phyloP scores from a whole-genome alignment of 2,113 vertebrate species.

The Loxodonta africana region DNA sequence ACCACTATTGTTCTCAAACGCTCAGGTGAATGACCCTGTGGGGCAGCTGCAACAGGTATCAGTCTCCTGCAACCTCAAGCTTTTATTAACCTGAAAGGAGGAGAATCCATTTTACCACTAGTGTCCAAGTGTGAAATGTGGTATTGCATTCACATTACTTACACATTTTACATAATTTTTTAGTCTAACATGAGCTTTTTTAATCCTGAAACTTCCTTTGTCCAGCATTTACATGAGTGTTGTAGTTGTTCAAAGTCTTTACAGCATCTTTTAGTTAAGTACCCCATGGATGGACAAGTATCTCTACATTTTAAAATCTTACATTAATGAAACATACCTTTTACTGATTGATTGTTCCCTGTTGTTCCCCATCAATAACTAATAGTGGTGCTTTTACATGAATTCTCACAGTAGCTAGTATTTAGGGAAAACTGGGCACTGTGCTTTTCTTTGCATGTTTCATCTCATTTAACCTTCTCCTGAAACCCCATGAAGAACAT shows the following conservation, averaged over 20 bases:
- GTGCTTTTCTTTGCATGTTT: background rate
- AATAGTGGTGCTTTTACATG: background rate
- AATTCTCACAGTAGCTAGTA: background rate
- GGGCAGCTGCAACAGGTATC: conserved; percentile 2
- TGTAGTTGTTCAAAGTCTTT: background rate
- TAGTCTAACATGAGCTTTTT: background rate
- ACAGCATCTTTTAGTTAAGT: background rate
- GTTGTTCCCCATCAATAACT: background rate
- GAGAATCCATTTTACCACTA: background rate
- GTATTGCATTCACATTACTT: background rate
- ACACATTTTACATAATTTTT: background rate
- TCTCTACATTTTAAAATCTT: background rate
- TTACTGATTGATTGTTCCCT: background rate
- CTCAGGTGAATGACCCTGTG: conserved; percentile 68
- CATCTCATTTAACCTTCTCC: background rate
- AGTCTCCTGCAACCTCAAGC: background rate
- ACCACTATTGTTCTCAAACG: conserved; percentile 79
- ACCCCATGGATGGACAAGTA: background rate
- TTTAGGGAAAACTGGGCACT: background rate
- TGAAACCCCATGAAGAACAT: background rate
- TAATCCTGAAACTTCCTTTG: background rate
- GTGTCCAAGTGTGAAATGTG: background rate
- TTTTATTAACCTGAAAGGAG: background rate
- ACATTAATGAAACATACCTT: background rate
- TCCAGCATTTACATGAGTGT: background rate